phyloP scores from a whole-genome alignment of 2,888 invertebrate species.

The Bhutanitis thaidina region DNA sequence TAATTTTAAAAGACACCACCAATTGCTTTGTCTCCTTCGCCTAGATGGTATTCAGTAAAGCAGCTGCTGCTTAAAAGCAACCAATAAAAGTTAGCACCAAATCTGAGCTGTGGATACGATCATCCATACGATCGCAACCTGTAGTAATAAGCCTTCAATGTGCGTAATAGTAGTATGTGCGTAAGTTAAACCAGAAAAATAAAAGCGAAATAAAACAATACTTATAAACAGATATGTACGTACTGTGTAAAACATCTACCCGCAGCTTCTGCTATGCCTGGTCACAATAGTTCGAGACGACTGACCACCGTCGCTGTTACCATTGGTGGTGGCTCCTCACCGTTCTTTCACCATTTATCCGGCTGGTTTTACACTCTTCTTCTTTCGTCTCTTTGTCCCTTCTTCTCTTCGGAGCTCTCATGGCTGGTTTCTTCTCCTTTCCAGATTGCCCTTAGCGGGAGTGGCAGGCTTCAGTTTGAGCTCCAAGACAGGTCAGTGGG shows the following conservation, averaged over 20 bases:
- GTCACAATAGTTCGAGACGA: conserved; percentile 61
- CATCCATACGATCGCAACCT: conserved; percentile 15
- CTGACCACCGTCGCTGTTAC: conserved; percentile 79
- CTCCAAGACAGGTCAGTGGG: conserved; percentile 88
- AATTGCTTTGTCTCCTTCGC: too few relatives aligned
- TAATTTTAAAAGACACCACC: too few relatives aligned
- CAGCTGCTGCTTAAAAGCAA: background rate
- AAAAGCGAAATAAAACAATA: conserved; percentile 19
- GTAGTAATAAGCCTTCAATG: conserved; percentile 29
- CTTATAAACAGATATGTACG: conserved; percentile 18
- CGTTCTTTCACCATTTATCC: conserved; percentile 58
- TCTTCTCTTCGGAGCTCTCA: conserved; percentile 85
- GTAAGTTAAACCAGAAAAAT: conserved; percentile 44
- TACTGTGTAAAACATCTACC: conserved; percentile 53
- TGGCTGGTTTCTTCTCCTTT: conserved; percentile 83
- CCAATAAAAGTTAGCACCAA: conserved; percentile 28
- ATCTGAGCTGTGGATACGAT: conserved; percentile 44
- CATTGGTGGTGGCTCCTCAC: conserved; percentile 75
- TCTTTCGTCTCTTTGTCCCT: conserved; percentile 80
- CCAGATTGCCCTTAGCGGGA: conserved; percentile 86
- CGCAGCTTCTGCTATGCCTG: conserved; percentile 57
- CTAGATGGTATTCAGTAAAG: background rate
- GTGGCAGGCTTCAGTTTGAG: conserved; percentile 90
- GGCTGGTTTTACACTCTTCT: conserved; percentile 49
- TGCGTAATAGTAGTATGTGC: conserved; percentile 60